Percentiles rank a stretch among this genome's conserved stretches.
phyloP scores from a whole-genome alignment of 2,888 invertebrate genomes.

The Bellardia pandia region DNA sequence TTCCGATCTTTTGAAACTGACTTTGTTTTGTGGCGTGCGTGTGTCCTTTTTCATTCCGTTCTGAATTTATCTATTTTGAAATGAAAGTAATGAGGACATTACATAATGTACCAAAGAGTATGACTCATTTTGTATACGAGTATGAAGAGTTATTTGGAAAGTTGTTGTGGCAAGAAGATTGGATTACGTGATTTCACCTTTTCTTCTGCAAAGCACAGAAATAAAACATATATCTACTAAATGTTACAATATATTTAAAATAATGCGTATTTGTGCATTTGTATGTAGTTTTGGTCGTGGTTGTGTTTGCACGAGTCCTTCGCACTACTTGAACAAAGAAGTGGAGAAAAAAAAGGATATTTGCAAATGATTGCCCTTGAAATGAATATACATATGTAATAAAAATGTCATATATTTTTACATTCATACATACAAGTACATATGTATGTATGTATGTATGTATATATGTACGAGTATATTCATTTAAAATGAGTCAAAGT shows the following conservation, averaged over 20 bases:
- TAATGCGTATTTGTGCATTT: slow-evolving; percentile 5
- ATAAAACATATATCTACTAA: slow-evolving; percentile 1
- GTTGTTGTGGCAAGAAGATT: slow-evolving; percentile 50
- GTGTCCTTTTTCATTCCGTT: slow-evolving; percentile 1
- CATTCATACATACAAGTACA: too few relatives aligned
- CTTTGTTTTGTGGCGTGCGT: not conserved
- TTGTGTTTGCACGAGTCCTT: not conserved
- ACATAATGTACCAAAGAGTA: slow-evolving; percentile 46
- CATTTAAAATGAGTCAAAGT: too few relatives aligned
- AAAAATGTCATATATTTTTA: not conserved
- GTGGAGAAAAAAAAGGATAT: not conserved
- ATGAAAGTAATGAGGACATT: slow-evolving; percentile 53
- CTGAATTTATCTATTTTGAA: slow-evolving; percentile 27
- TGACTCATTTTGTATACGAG: slow-evolving; percentile 56
- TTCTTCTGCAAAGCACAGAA: not conserved
- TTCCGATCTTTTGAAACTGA: not conserved
- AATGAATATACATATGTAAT: slow-evolving; percentile 32
- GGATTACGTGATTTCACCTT: slow-evolving; percentile 55
- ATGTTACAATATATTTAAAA: not conserved
- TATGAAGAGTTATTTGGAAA: slow-evolving; percentile 34
- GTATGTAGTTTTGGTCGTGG: not conserved
- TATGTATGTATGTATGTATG: too few relatives aligned
- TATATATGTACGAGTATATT: too few relatives aligned
- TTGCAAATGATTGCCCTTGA: slow-evolving; percentile 33
- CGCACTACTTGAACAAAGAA: not conserved